These are phyloP conservation scores for Oncorhynchus keta DNA, from an alignment of 2,113 vertebrate species.

Conservation along the genomic window DNA sequence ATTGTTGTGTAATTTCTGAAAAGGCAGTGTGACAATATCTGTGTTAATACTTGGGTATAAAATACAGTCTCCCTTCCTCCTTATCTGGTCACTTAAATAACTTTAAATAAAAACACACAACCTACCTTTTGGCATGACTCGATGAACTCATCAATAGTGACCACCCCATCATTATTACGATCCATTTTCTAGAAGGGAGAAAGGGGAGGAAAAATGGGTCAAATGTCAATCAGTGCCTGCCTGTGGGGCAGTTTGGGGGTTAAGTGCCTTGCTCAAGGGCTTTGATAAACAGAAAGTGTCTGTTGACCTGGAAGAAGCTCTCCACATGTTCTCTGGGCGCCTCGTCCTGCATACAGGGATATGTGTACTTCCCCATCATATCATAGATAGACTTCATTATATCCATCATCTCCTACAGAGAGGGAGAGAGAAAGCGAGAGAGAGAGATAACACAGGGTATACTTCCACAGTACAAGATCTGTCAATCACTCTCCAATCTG, in stretches of 20 bases:
- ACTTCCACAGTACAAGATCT: not conserved
- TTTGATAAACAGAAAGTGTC: not conserved
- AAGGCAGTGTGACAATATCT: too few species aligned
- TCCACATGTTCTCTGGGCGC: slow-evolving; percentile 92
- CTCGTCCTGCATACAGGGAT: slow-evolving; percentile 90
- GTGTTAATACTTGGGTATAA: too few species aligned
- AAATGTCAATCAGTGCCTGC: not conserved
- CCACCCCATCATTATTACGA: slow-evolving; percentile 92
- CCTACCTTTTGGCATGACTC: slow-evolving; percentile 95
- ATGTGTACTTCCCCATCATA: slow-evolving; percentile 99
- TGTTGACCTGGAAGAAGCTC: slow-evolving; percentile 91
- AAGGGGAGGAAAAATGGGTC: not conserved
- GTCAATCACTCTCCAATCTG: not conserved
- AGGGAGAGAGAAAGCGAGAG: not conserved
- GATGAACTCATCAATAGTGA: slow-evolving; percentile 96
- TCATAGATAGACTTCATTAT: slow-evolving; percentile 99
- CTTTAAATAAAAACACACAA: not conserved
- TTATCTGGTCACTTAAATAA: too few species aligned
- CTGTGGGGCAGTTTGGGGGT: too few species aligned
- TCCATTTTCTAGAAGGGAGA: slow-evolving; percentile 90
- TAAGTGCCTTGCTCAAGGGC: too few species aligned
- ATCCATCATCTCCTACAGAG: slow-evolving; percentile 91
- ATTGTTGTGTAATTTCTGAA: too few species aligned
- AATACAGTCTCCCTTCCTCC: too few species aligned
- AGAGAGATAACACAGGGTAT: not conserved